Evolutionary conservation across 1,140 invertebrate species (phyloP).

Genomic region (Elymnias hypermnestra): DNA sequence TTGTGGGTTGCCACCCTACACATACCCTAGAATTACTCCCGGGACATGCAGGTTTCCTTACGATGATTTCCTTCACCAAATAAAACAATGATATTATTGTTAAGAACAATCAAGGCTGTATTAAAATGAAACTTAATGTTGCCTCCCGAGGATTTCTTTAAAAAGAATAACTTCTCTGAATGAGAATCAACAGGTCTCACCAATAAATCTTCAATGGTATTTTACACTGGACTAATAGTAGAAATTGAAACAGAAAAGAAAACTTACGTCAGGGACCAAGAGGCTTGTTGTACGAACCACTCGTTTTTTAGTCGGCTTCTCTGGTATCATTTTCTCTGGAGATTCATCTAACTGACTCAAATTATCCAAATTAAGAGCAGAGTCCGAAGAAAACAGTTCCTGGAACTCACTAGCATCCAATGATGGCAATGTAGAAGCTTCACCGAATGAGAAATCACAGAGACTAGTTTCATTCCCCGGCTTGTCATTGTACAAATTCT

Average conservation of each 20-base stretch:
- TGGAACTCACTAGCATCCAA: conserved; percentile 47
- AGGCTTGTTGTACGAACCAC: conserved; percentile 32
- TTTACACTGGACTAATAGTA: too few species aligned
- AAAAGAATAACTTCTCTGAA: too few species aligned
- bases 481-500: conserved; percentile 26
- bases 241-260: neutral
- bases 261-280: conserved; percentile 21
- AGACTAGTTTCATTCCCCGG: conserved; percentile 33
- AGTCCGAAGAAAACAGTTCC: conserved; percentile 37
- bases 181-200: too few species aligned
- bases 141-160: too few species aligned
- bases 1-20: too few species aligned
- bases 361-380: conserved; percentile 31
- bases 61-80: too few species aligned
- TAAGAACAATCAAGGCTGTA: too few species aligned
- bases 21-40: too few species aligned
- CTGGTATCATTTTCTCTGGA: conserved; percentile 22
- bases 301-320: conserved; percentile 31
- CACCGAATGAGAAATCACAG: conserved; percentile 46
- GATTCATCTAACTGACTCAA: conserved; percentile 30
- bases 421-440: conserved; percentile 30
- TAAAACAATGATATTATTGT: too few species aligned
- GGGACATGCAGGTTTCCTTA: too few species aligned
- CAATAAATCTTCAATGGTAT: too few species aligned
- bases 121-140: too few species aligned